A percentile compares a stretch with the other conserved stretches of the same genome.
Evolutionary conservation across 2,797 vertebrate species (phyloP).

Genomic region (Choloepus didactylus): DNA sequence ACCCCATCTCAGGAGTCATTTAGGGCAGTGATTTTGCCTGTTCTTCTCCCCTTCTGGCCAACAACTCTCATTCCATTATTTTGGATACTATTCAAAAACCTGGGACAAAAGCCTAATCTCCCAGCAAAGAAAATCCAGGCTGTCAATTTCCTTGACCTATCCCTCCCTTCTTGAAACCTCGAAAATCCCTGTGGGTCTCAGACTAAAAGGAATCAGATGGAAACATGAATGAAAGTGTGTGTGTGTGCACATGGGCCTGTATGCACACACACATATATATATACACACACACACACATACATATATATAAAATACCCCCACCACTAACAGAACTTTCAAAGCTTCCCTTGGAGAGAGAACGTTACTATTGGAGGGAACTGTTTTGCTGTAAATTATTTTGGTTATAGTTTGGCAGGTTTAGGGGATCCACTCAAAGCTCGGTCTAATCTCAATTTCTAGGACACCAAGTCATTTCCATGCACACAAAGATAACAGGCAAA

Average conservation of each 20-base stretch:
- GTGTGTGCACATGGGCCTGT: neutral
- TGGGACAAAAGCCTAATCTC: neutral
- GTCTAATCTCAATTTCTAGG: conserved; percentile 10
- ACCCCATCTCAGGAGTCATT: conserved; percentile 67
- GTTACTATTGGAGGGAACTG: neutral
- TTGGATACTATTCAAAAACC: conserved; percentile 62
- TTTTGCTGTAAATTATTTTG: neutral
- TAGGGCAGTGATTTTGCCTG: conserved; percentile 25
- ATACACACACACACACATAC: neutral
- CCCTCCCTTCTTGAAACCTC: neutral
- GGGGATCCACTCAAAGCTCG: conserved; percentile 7
- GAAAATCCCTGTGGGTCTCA: neutral
- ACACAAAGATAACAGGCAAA: neutral
- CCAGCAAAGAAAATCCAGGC: neutral
- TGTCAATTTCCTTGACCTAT: neutral
- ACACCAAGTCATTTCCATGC: neutral
- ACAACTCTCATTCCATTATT: neutral
- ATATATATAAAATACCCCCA: neutral
- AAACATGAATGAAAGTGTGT: neutral
- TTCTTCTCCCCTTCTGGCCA: conserved; percentile 55
- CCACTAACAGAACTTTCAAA: neutral
- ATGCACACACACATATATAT: no score
- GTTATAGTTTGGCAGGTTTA: neutral
- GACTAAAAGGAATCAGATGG: neutral
- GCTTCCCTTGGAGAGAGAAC: neutral